A percentile compares a stretch with the other conserved stretches of the same genome.
Evolutionary conservation across 2,113 vertebrate species (phyloP).

Genomic region (Gnathonemus echidnorhynchus): DNA sequence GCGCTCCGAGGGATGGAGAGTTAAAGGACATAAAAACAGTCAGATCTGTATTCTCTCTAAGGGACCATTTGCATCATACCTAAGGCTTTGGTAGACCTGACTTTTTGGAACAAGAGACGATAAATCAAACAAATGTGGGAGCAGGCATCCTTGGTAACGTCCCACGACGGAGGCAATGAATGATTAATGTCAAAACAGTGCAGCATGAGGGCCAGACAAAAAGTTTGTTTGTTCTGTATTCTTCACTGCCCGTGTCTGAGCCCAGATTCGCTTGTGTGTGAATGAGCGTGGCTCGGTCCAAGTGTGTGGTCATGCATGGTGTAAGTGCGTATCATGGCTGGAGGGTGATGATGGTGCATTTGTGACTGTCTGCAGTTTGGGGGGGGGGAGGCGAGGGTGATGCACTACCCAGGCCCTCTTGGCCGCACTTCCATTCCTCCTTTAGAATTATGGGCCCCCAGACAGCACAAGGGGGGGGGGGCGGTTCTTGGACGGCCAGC

Average conservation of each 20-base stretch:
- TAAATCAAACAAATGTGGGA: background rate
- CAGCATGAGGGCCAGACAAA: background rate
- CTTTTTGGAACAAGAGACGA: background rate
- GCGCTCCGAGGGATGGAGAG: background rate
- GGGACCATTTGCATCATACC: background rate
- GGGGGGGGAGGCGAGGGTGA: conserved; percentile 15
- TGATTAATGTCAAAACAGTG: background rate
- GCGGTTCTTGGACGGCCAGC: background rate
- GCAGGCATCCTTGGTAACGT: background rate
- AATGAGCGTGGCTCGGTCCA: background rate
- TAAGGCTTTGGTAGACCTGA: background rate
- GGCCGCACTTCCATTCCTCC: conserved; percentile 50
- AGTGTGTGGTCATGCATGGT: background rate
- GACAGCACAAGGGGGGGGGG: conserved; percentile 38
- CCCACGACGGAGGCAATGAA: background rate
- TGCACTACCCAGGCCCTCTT: conserved; percentile 37
- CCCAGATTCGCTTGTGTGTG: background rate
- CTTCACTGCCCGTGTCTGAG: background rate
- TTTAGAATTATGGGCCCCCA: conserved; percentile 54
- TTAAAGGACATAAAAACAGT: background rate
- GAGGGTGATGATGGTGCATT: conserved; percentile 20
- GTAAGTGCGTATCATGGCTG: background rate
- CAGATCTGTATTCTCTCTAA: conserved; percentile 2
- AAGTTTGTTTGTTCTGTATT: background rate
- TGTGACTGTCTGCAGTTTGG: background rate